Percentiles rank a stretch among this genome's conserved stretches.
Evolutionary conservation across 2,888 invertebrate genomes (phyloP).

Genomic region (Patella ulyssiponensis): DNA sequence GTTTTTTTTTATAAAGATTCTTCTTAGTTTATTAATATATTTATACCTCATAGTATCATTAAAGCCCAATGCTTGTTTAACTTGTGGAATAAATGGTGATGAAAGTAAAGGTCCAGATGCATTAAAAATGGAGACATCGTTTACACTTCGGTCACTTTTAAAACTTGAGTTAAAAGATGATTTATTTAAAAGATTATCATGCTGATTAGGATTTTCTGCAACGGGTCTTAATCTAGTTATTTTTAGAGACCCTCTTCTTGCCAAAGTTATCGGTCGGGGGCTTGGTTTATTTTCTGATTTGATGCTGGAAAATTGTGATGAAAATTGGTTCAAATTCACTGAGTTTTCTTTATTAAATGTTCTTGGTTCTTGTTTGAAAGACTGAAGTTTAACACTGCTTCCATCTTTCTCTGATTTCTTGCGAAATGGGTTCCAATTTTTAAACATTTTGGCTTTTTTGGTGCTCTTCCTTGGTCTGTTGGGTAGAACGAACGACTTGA

Average conservation of each 20-base stretch:
- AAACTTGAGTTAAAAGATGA: conserved; percentile 4
- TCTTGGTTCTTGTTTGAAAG: background rate
- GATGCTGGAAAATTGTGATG: too few relatives aligned
- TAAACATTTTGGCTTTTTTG: conserved; percentile 19
- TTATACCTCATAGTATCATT: conserved; percentile 24
- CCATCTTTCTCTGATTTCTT: background rate
- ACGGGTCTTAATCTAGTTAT: background rate
- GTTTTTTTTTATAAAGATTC: too few relatives aligned
- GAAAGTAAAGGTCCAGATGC: conserved; percentile 51
- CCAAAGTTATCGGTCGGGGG: conserved; percentile 17
- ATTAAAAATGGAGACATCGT: conserved; percentile 24
- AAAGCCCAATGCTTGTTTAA: conserved; percentile 50
- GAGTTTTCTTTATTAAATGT: background rate
- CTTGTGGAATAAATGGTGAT: conserved; percentile 56
- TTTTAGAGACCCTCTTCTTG: conserved; percentile 18
- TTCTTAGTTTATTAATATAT: too few relatives aligned
- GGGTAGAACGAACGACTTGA: background rate
- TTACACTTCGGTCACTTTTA: background rate
- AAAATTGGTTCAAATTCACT: too few relatives aligned
- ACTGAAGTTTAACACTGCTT: background rate
- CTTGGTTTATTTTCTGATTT: conserved; percentile 3
- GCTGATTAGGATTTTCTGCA: background rate
- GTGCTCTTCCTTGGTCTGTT: background rate
- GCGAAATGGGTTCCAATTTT: conserved; percentile 24
- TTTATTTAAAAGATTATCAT: background rate